Base-by-base conservation (phyloP, 2,113 vertebrate species). In the Aramus guarauna region DNA sequence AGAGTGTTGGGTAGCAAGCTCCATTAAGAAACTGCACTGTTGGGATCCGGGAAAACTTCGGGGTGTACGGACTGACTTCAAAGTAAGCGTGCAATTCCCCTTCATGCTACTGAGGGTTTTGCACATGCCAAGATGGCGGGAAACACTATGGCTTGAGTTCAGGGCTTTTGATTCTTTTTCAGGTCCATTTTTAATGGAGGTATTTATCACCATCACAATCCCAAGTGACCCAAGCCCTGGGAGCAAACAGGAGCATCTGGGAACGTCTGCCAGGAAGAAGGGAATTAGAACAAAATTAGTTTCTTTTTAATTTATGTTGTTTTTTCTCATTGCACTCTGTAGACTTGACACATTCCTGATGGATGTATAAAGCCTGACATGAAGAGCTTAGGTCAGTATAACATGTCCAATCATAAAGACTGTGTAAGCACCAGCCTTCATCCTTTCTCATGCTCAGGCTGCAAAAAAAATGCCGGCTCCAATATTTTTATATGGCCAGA, bases 11-110 rank as follows among this genome's bases (percentile, higher is more conserved):
- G 9, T 24, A 34, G 32, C 26, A 89, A 81, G 14, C 22, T 71
- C 27, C n/a, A 5, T 12, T 30, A 75, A 66, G 21, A 84, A 71
- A 66, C 43, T 56, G 26, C 5, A 2, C 36, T 69, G 86, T 2
- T 23, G 37, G 24, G n/a, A 58, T 68, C 26, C 11, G 5, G 23
- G 43, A 90, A 48, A 64, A 80, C 24, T 45, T 83, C 36, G 37
- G 39, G 24, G 6, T 9, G 17, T 23, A 53, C 1, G 3, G 19
- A 27, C 37, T 41, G 55, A 66, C 45, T 80, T 83, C 2, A 1
- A 34, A 47, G 12, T 15, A 9, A 72, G 19, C 0, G 0, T 58
- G 36, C 17, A 34, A 45, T 55, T 88, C 12, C 20, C n/a, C 23
- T 71, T 27, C 32, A 4, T 6, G 21, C 59, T 59, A 17, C 37